Percentiles rank a stretch among this genome's conserved stretches.
Evolutionary conservation across 2,888 invertebrate genomes (phyloP).

Genomic region (Nemurella pictetii): DNA sequence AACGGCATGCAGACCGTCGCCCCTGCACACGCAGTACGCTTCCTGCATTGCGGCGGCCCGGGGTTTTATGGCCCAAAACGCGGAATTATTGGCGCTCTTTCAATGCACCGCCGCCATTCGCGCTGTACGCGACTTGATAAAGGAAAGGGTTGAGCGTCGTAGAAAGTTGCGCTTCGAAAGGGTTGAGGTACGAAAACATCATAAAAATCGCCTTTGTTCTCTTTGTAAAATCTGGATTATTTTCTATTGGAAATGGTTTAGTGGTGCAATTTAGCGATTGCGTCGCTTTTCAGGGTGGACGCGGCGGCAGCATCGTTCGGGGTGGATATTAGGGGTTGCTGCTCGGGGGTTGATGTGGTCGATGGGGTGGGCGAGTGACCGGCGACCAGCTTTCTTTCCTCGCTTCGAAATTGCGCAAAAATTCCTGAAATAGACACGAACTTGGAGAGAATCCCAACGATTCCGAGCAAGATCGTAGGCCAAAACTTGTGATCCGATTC

Average conservation of each 20-base stretch:
- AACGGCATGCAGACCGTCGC: neutral
- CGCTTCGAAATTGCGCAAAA: neutral
- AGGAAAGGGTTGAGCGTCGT: neutral
- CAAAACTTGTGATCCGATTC: too few species aligned
- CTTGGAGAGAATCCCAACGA: too few species aligned
- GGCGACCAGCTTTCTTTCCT: neutral
- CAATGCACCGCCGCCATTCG: constrained; percentile 1
- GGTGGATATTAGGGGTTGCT: too few species aligned
- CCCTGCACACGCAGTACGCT: neutral
- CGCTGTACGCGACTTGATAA: neutral
- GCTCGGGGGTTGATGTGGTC: too few species aligned
- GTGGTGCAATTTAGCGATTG: neutral
- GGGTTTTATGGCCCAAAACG: constrained; percentile 9
- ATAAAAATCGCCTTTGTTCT: neutral
- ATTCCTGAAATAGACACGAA: neutral
- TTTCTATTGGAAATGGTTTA: neutral
- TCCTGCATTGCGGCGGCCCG: neutral
- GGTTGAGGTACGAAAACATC: constrained; percentile 6
- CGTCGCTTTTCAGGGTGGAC: neutral
- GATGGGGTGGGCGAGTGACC: neutral
- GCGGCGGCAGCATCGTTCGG: neutral
- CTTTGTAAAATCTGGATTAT: neutral
- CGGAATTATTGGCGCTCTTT: constrained; percentile 14
- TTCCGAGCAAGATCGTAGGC: too few species aligned
- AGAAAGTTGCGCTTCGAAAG: constrained; percentile 3